Conservation (phyloP, 1,140 invertebrate species). For the Chrysomallon squamiferum region DNA sequence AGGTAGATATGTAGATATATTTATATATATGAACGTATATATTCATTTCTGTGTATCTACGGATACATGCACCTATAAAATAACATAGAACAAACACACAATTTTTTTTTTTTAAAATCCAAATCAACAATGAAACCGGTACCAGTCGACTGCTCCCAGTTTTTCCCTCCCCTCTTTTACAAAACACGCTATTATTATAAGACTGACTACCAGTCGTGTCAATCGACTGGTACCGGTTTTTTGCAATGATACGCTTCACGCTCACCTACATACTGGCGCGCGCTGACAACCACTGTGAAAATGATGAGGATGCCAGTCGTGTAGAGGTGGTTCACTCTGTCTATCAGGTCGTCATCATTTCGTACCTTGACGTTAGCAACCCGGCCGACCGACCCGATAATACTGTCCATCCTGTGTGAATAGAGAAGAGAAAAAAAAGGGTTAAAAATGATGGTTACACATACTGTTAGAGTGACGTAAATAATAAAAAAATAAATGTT, state of each 20-base stretch:
- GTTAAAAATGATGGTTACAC: too few species aligned
- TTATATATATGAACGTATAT: too few species aligned
- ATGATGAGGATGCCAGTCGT: constrained; percentile 67
- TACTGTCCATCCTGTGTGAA: constrained; percentile 60
- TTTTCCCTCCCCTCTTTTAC: not conserved
- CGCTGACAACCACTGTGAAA: constrained; percentile 66
- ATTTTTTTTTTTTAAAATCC: too few species aligned
- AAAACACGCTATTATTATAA: not conserved
- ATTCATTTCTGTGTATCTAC: too few species aligned
- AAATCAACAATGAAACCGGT: too few species aligned
- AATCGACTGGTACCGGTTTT: constrained; percentile 65
- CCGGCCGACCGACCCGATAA: constrained; percentile 60
- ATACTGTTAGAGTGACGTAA: too few species aligned
- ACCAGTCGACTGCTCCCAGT: not conserved
- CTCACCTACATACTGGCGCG: constrained; percentile 66
- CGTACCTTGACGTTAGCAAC: constrained; percentile 61
- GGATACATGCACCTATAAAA: too few species aligned
- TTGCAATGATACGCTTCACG: too few species aligned
- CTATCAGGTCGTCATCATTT: constrained; percentile 69
- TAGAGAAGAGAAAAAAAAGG: constrained; percentile 1
- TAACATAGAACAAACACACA: too few species aligned
- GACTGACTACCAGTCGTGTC: constrained; percentile 43
- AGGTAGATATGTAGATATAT: too few species aligned
- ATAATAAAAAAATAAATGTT: too few species aligned
- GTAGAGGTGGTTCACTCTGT: constrained; percentile 67